Conservation (phyloP, 2,888 invertebrate genomes). For the Tillus elongatus region DNA sequence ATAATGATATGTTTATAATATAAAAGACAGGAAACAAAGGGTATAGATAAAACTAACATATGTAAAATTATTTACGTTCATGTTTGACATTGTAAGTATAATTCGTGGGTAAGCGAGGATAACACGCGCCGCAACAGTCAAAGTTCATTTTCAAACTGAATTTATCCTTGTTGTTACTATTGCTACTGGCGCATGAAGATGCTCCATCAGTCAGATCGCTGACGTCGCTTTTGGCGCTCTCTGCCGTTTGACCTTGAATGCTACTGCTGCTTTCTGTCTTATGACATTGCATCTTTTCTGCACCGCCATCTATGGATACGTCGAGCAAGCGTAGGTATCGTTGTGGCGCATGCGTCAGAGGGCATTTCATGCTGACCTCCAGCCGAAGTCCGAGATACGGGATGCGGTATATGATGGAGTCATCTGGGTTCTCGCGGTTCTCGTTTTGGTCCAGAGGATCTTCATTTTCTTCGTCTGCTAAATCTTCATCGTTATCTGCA, state of each 20-base stretch:
- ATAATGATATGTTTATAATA: no score
- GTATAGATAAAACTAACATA: no score
- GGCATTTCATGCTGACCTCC: conserved; percentile 29
- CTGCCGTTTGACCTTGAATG: conserved; percentile 16
- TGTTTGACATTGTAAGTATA: conserved; percentile 30
- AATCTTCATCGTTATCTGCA: conserved; percentile 23
- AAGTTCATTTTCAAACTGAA: conserved; percentile 26
- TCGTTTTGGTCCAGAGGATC: no score
- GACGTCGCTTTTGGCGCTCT: no score
- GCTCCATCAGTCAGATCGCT: no score
- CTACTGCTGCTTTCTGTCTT: conserved; percentile 11
- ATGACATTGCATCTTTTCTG: no score
- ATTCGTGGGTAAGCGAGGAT: conserved; percentile 29
- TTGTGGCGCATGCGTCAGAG: conserved; percentile 29
- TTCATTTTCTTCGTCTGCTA: conserved; percentile 21
- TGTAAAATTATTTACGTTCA: no score
- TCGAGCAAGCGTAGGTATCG: no score
- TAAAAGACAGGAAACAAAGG: no score
- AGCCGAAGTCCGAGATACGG: conserved; percentile 29
- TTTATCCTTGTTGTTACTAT: conserved; percentile 7
- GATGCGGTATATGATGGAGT: conserved; percentile 20
- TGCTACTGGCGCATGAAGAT: no score
- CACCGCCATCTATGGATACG: no score
- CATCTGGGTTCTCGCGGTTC: conserved; percentile 19
- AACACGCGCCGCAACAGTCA: conserved; percentile 31